Percentiles rank a stretch among this genome's conserved stretches.
Evolutionary conservation across 1,140 invertebrate species (phyloP).

Genomic region (Drosophila azteca): DNA sequence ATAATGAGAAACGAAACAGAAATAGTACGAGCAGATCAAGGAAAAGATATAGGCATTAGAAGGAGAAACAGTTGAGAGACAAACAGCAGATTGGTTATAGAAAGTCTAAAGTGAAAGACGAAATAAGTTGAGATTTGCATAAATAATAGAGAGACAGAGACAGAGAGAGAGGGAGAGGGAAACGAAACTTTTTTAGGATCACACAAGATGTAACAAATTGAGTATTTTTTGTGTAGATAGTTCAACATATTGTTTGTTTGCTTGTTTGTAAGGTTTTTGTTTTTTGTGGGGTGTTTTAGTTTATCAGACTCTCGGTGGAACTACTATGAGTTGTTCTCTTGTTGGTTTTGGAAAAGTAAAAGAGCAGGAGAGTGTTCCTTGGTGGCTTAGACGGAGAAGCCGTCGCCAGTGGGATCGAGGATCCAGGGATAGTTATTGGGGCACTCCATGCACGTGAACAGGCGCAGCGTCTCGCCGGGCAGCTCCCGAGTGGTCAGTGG

Average conservation of each 20-base stretch:
- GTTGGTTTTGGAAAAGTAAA: slow-evolving; percentile 54
- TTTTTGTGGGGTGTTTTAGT: slow-evolving; percentile 52
- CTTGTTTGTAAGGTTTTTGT: slow-evolving; percentile 42
- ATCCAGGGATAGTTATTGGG: slow-evolving; percentile 98
- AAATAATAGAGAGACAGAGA: slow-evolving; percentile 38
- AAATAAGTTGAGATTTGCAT: slow-evolving; percentile 26
- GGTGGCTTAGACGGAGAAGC: slow-evolving; percentile 89
- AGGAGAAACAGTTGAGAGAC: neutral
- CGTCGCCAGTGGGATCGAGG: slow-evolving; percentile 96
- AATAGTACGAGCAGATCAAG: neutral
- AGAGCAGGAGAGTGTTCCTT: slow-evolving; percentile 12
- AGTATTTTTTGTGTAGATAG: slow-evolving; percentile 52
- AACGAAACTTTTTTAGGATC: slow-evolving; percentile 15
- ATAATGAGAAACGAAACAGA: slow-evolving; percentile 24
- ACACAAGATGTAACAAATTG: slow-evolving; percentile 45
- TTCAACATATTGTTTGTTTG: slow-evolving; percentile 32
- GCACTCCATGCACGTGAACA: slow-evolving; percentile 98
- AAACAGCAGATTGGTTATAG: slow-evolving; percentile 14
- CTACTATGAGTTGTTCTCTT: slow-evolving; percentile 79
- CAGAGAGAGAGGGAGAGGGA: neutral
- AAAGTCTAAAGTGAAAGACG: slow-evolving; percentile 18
- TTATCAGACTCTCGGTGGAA: slow-evolving; percentile 83
- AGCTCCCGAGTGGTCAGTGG: slow-evolving; percentile 94
- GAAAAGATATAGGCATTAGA: neutral
- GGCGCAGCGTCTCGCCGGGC: slow-evolving; percentile 94